Conservation (phyloP, 2,888 invertebrate genomes). For the Macropis europaea region DNA sequence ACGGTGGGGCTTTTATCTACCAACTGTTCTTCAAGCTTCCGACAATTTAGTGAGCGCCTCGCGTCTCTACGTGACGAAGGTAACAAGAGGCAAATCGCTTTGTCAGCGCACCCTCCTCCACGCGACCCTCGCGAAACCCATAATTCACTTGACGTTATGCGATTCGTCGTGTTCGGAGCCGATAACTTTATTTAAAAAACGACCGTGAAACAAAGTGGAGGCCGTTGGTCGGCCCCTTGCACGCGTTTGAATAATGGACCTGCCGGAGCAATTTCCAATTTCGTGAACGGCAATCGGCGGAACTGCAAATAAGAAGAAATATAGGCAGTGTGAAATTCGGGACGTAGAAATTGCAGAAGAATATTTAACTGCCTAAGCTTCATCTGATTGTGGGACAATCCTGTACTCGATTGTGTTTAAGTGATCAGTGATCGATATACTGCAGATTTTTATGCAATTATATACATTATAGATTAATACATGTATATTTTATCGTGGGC, state of each 20-base stretch:
- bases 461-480: no score
- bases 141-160: conserved; percentile 50
- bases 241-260: conserved; percentile 30
- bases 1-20: conserved; percentile 32
- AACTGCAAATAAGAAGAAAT: conserved; percentile 10
- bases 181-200: conserved; percentile 56
- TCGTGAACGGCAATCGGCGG: not conserved
- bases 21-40: conserved; percentile 38
- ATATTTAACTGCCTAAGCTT: not conserved
- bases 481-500: no score
- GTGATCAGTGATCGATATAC: no score
- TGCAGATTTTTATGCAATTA: no score
- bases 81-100: conserved; percentile 65
- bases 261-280: conserved; percentile 7
- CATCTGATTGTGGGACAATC: no score
- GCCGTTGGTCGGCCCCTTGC: conserved; percentile 9
- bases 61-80: conserved; percentile 58
- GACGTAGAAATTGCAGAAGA: not conserved
- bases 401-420: no score
- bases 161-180: conserved; percentile 40
- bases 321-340: not conserved
- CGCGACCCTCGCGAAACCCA: conserved; percentile 11
- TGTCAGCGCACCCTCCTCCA: conserved; percentile 55
- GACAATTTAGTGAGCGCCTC: conserved; percentile 53
- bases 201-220: conserved; percentile 10